Evolutionary conservation across 2,888 invertebrate species (phyloP).

Genomic region (Plutella xylostella): DNA sequence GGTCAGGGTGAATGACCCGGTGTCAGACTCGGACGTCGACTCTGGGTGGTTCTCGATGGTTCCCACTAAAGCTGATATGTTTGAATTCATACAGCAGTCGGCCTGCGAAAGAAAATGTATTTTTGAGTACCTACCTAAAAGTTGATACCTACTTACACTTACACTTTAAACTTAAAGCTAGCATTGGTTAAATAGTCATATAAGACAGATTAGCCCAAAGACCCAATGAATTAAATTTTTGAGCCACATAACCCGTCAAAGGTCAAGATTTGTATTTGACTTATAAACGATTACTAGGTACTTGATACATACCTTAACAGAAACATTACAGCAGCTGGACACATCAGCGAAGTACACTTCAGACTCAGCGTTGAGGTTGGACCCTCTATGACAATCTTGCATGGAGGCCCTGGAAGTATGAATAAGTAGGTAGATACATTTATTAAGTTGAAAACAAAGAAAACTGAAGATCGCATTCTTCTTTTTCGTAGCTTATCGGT

Average conservation of each 20-base stretch:
- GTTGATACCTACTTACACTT: too few relatives aligned
- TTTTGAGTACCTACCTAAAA: too few relatives aligned
- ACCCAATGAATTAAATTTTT: too few relatives aligned
- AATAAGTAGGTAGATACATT: too few relatives aligned
- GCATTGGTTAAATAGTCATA: too few relatives aligned
- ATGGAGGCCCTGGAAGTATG: slow-evolving; percentile 47
- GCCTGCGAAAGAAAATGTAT: slow-evolving; percentile 33
- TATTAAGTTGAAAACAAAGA: too few relatives aligned
- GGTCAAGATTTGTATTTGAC: neutral
- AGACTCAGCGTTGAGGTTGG: slow-evolving; percentile 77
- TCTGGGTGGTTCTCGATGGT: slow-evolving; percentile 63
- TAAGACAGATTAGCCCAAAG: too few relatives aligned
- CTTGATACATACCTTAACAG: slow-evolving; percentile 69
- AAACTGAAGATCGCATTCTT: too few relatives aligned
- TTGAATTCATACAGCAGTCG: slow-evolving; percentile 57
- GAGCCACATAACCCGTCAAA: neutral
- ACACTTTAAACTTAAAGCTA: too few relatives aligned
- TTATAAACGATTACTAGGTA: neutral
- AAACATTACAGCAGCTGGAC: slow-evolving; percentile 84
- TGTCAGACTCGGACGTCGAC: slow-evolving; percentile 60
- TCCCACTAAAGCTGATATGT: slow-evolving; percentile 56
- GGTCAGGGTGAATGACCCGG: slow-evolving; percentile 54
- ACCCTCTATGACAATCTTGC: slow-evolving; percentile 47
- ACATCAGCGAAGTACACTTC: slow-evolving; percentile 90
- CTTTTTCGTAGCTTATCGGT: too few relatives aligned